Evolutionary conservation across 2,113 vertebrate species (phyloP).

Genomic region (Pseudorectes ferrugineus): DNA sequence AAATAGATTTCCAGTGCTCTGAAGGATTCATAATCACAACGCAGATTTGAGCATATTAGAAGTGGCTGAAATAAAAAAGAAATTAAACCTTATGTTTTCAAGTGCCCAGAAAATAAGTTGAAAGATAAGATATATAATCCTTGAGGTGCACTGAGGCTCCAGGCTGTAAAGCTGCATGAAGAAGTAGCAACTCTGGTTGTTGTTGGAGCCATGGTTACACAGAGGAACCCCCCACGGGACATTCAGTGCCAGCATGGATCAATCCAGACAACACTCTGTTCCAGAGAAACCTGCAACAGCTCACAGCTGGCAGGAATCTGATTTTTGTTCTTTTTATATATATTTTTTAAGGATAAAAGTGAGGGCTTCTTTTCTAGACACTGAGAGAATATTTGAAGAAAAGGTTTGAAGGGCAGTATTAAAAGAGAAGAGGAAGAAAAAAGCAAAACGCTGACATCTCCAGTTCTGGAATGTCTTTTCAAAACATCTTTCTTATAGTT

Average conservation of each 20-base stretch:
- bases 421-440: neutral
- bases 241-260: accelerated
- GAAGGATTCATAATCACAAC: conserved; percentile 19
- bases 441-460: neutral
- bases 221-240: neutral
- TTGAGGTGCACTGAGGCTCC: neutral
- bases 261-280: accelerated
- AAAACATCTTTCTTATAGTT: neutral
- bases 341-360: neutral
- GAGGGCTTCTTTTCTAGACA: neutral
- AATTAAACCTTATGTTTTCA: neutral
- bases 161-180: neutral
- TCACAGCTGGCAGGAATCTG: accelerated
- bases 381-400: neutral
- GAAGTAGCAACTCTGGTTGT: neutral
- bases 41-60: neutral
- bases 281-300: accelerated
- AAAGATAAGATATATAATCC: neutral
- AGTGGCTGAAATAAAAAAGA: conserved; percentile 10
- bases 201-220: neutral
- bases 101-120: neutral
- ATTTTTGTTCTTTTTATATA: neutral
- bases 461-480: neutral
- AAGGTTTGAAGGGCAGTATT: neutral
- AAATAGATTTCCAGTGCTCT: conserved; percentile 52